Evolutionary conservation across 2,797 vertebrate species (phyloP).

Genomic region (Aphelocoma californica): DNA sequence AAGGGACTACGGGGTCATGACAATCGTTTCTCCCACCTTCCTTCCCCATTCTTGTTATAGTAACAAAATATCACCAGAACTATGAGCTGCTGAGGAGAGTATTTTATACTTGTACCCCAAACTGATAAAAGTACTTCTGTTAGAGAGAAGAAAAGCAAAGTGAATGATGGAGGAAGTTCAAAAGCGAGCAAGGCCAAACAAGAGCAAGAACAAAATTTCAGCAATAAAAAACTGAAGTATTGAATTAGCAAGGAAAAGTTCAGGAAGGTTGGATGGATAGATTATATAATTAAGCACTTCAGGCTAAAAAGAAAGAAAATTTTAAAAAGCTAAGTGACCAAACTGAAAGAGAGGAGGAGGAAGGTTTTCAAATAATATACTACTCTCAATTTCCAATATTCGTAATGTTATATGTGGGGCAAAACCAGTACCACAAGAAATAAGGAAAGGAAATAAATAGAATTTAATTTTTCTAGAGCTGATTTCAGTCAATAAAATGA

Average conservation of each 20-base stretch:
- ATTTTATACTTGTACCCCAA: neutral
- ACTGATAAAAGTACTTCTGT: neutral
- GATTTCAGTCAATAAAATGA: conserved; percentile 6
- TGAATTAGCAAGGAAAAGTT: neutral
- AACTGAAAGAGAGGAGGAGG: neutral
- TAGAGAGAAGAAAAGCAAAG: neutral
- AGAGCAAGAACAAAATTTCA: neutral
- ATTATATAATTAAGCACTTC: neutral
- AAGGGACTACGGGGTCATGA: neutral
- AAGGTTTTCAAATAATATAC: neutral
- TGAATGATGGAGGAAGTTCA: neutral
- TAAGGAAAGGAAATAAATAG: neutral
- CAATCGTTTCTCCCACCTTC: neutral
- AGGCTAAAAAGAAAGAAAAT: neutral
- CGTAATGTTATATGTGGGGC: neutral
- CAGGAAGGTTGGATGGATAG: neutral
- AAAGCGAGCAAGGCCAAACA: neutral
- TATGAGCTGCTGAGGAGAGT: neutral
- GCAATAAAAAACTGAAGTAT: neutral
- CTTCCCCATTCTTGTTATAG: neutral
- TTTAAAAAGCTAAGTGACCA: neutral
- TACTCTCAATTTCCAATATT: neutral
- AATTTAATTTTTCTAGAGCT: conserved; percentile 7
- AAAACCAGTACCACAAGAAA: neutral
- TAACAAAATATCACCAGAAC: neutral